A percentile compares a stretch with the other conserved stretches of the same genome.
phyloP scores from a whole-genome alignment of 2,888 invertebrate genomes.

The Troides aeacus region DNA sequence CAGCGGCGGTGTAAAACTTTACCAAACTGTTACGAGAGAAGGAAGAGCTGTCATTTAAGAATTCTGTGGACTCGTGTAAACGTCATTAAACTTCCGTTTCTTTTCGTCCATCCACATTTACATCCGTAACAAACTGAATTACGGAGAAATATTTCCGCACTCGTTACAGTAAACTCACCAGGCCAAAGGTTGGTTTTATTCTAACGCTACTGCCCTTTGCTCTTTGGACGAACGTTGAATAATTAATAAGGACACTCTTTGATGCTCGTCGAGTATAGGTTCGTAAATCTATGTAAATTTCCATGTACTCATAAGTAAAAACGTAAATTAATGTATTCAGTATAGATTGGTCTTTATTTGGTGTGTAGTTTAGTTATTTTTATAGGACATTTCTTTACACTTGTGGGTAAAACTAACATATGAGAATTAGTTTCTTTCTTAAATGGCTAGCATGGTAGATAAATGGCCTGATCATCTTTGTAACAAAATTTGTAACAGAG shows the following conservation, averaged over 20 bases:
- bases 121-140: neutral
- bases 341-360: too few relatives aligned
- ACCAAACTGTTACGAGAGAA: neutral
- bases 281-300: neutral
- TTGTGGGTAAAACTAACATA: too few relatives aligned
- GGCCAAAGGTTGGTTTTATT: constrained; percentile 20
- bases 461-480: too few relatives aligned
- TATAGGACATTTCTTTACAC: too few relatives aligned
- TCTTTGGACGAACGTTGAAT: constrained; percentile 25
- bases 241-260: constrained; percentile 30
- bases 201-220: constrained; percentile 20
- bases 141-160: constrained; percentile 3
- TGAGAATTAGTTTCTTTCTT: too few relatives aligned
- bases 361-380: too few relatives aligned
- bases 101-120: neutral
- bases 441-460: too few relatives aligned
- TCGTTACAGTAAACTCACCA: constrained; percentile 10
- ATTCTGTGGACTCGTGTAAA: neutral
- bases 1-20: neutral
- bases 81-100: neutral
- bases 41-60: neutral
- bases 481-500: too few relatives aligned
- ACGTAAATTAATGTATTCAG: too few relatives aligned
- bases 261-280: constrained; percentile 21
- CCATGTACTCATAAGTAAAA: neutral